phyloP scores from a whole-genome alignment of 2,113 vertebrate genomes.

The Scortum barcoo region DNA sequence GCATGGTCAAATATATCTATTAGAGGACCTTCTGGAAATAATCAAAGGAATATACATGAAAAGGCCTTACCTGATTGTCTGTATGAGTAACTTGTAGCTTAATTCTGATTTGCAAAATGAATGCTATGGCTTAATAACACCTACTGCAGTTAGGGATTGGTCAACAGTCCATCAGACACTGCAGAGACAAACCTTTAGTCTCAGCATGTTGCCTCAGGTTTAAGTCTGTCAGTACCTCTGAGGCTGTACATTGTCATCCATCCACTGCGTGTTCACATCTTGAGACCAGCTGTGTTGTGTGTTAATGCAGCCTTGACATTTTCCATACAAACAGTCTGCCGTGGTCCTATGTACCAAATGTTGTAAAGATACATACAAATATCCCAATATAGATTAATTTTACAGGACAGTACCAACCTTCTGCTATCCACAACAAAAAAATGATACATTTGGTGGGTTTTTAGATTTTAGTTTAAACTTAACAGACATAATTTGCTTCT shows the following conservation, averaged over 20 bases:
- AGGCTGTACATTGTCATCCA: background rate
- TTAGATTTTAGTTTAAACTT: too few relatives aligned
- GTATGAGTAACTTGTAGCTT: background rate
- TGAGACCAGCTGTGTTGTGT: constrained; percentile 37
- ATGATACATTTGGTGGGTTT: background rate
- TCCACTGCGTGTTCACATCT: constrained; percentile 37
- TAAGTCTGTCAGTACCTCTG: background rate
- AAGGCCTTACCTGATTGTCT: background rate
- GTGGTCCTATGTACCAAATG: background rate
- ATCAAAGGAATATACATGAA: background rate
- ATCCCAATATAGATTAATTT: background rate
- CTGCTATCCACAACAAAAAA: background rate
- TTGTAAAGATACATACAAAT: background rate
- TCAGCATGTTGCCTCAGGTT: constrained; percentile 3
- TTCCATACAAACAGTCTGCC: background rate
- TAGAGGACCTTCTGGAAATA: background rate
- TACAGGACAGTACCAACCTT: background rate
- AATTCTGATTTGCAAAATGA: background rate
- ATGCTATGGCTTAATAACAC: background rate
- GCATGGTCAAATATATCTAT: background rate
- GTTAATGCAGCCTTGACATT: background rate
- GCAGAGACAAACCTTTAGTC: background rate
- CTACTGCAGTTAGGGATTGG: background rate
- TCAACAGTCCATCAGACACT: background rate
- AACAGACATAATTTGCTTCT: too few relatives aligned